Evolutionary conservation across 2,113 vertebrate species (phyloP), one percentile per base, ranked within the genome.

Genomic region (Scolopax mira): DNA sequence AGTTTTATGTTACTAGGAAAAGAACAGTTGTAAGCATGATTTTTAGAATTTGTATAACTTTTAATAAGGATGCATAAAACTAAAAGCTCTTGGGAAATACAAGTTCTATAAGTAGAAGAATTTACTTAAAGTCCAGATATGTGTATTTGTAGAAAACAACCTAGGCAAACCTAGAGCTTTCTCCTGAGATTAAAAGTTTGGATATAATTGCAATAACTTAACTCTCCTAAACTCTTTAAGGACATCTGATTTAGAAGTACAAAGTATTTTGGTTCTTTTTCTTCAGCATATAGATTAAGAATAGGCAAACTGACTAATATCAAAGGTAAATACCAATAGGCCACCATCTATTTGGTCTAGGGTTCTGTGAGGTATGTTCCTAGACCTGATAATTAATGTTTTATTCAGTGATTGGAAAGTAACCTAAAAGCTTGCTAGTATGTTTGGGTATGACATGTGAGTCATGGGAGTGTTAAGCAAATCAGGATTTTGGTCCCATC

Each of bases 71-170:
- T 89, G 23, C 33, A 67, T 66, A 28, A 86, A 88, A 72, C 10
- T 52, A 60, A 73, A 89, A 91, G 19, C 77, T 91, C 58, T 80
- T 89, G 72, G 49, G 92, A 91, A 91, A 84, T 83, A 60, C 1
- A 37, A 77, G 11, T 89, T 86, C 84, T 89, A 1, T 48, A 93
- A 78, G 80, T 37, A 89, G 84, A 91, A 91, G 13, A 75, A 77
- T 77, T 91, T 86, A 88, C 93, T 85, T 93, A 46, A 94, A 90
- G 80, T 96, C 80, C 41, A 35, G 83, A 30, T 89, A 61, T 13
- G 1, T 79, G 23, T 33, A 41, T 82, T 57, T 83, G 35, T 69
- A 60, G 49, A 88, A 77, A 91, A 93, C 79, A 91, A 65, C 27
- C 11, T 39, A 39, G 79, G 69, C 58, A 73, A 80, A 69, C 37